Evolutionary conservation across 2,113 vertebrate genomes (phyloP), one percentile per base, ranked within the genome.

Genomic region (Lamprotornis superbus): DNA sequence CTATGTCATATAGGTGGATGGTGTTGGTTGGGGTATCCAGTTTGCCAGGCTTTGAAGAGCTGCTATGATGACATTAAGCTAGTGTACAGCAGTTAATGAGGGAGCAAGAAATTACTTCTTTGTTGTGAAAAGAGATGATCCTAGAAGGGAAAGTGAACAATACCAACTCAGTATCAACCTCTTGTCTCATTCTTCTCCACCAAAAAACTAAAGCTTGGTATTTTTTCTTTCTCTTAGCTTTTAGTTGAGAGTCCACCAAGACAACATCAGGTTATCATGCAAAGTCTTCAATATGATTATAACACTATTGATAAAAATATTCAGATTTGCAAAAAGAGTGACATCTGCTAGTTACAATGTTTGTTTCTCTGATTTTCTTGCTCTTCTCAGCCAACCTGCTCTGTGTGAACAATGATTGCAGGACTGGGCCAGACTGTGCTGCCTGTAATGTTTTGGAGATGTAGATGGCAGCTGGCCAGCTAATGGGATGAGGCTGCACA

Each of bases 361-460:
- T 91, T 92, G 37, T 90, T 94, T 88, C 67, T 60, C 35, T 14
- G 12, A 11, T 61, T 77, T 90, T 65, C 28, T 85, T 79, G 40
- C 59, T 7, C 1, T 64, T 9, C 8, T 63, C 31, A 13, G 42
- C 19, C 67, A 76, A 4, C 18, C 31, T 50, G 23, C 25, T 57
- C 49, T 30, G 25, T 71, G 22, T 49, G 37, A 89, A 46, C 12
- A 27, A 4, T 11, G 44, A 30, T 14, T 57, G 22, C 31, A 79
- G 46, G 65, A 21, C 35, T 37, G n/a, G 64, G 52, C 64, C 60
- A 75, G 30, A n/a, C n/a, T 7, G 3, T 70, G 79, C 31, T 60
- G 30, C n/a, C 42, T 71, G 30, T 33, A 52, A 60, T 8, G 5
- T 28, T 69, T 40, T 39, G 27, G 31, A 90, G 79, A 28, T 27